phyloP scores from a whole-genome alignment of 2,797 vertebrate genomes.

The Cichlasoma orientale region DNA sequence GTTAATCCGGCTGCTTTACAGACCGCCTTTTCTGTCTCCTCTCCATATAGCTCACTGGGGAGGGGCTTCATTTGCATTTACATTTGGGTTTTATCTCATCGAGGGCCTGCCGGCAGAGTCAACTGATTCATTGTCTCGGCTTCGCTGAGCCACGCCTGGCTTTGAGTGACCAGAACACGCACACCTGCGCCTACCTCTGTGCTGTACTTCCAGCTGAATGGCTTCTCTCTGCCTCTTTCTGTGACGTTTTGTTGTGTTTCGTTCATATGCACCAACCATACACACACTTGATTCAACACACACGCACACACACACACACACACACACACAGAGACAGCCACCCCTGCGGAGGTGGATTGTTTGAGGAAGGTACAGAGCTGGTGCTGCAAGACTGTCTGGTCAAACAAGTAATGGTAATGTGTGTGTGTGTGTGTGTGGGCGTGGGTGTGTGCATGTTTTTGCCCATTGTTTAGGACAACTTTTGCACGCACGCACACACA shows the following conservation, averaged over 20 bases:
- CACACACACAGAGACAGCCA: conserved; percentile 17
- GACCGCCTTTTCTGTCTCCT: not conserved
- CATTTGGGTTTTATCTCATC: conserved; percentile 72
- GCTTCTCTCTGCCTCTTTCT: conserved; percentile 3
- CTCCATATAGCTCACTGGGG: not conserved
- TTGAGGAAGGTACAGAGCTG: conserved; percentile 66
- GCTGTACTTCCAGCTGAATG: not conserved
- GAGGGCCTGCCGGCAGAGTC: conserved; percentile 29
- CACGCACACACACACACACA: conserved; percentile 13
- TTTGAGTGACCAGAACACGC: conserved; percentile 5
- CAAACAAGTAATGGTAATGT: conserved; percentile 68
- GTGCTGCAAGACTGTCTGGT: conserved; percentile 82
- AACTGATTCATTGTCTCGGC: conserved; percentile 60
- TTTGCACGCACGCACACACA: too few relatives aligned
- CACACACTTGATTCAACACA: not conserved
- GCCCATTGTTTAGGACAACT: too few relatives aligned
- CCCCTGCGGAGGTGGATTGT: conserved; percentile 63
- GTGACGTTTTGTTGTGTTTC: conserved; percentile 14
- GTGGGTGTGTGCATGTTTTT: not conserved
- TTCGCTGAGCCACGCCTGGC: conserved; percentile 31
- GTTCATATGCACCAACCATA: not conserved
- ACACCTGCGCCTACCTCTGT: conserved; percentile 8
- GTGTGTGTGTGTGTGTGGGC: conserved; percentile 23
- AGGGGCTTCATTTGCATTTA: conserved; percentile 57
- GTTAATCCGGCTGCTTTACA: conserved; percentile 27